phyloP scores from a whole-genome alignment of 2,888 invertebrate genomes.

The Sinopyrophorus schimmeli region DNA sequence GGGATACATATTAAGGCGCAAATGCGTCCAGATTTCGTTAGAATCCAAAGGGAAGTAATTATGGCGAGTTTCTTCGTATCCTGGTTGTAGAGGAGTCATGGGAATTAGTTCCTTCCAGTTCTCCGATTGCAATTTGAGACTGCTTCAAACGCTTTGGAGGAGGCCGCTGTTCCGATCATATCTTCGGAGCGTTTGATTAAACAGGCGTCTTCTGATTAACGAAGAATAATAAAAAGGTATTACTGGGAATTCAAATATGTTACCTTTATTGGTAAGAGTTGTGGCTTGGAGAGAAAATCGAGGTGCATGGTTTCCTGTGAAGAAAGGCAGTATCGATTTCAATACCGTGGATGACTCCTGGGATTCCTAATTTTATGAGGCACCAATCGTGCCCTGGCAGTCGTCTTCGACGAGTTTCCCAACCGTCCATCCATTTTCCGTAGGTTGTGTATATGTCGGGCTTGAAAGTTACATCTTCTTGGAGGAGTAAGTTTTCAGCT shows the following conservation, averaged over 20 bases:
- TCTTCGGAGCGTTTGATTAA: constrained; percentile 56
- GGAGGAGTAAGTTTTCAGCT: constrained; percentile 63
- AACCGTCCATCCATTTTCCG: constrained; percentile 73
- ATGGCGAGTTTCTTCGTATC: constrained; percentile 62
- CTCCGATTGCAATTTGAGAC: constrained; percentile 57
- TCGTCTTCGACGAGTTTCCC: constrained; percentile 67
- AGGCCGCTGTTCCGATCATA: constrained; percentile 59
- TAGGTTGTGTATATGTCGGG: constrained; percentile 62
- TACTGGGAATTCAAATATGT: background rate
- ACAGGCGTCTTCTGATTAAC: constrained; percentile 55
- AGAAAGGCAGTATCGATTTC: constrained; percentile 65
- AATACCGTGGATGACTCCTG: constrained; percentile 60
- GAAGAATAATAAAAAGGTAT: constrained; percentile 1
- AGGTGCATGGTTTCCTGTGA: constrained; percentile 67
- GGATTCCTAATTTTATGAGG: constrained; percentile 61
- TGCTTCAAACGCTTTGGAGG: constrained; percentile 54
- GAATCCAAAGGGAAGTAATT: constrained; percentile 61
- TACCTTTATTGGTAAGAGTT: constrained; percentile 58
- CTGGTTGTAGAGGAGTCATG: constrained; percentile 59
- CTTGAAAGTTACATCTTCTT: constrained; percentile 61
- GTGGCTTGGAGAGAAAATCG: constrained; percentile 66
- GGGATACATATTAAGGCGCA: constrained; percentile 65
- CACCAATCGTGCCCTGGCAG: constrained; percentile 67
- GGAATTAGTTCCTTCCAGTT: constrained; percentile 64
- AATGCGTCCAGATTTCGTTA: constrained; percentile 61